Percentiles rank a stretch among this genome's conserved stretches.
Evolutionary conservation across 2,797 vertebrate genomes (phyloP).

Genomic region (Pangasius larnaudii): DNA sequence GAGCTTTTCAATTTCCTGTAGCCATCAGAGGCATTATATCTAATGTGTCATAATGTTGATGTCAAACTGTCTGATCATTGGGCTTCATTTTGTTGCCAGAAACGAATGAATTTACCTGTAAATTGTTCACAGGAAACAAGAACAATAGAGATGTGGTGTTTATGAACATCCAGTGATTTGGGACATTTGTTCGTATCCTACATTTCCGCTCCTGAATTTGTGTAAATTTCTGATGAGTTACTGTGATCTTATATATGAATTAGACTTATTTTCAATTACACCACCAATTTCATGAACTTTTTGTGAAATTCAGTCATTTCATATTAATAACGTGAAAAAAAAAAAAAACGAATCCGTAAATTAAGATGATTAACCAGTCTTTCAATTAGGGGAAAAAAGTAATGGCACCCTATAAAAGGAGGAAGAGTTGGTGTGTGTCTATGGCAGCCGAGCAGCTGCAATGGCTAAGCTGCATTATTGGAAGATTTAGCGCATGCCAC

Average conservation of each 20-base stretch:
- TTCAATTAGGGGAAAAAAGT: not conserved
- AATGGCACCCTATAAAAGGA: not conserved
- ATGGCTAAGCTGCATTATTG: not conserved
- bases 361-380: not conserved
- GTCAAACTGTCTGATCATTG: not conserved
- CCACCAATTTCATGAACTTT: not conserved
- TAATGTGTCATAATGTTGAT: not conserved
- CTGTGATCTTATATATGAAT: not conserved
- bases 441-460: not conserved
- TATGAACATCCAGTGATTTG: not conserved
- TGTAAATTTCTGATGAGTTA: not conserved
- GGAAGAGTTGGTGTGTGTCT: slow-evolving; percentile 28
- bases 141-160: not conserved
- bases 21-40: not conserved
- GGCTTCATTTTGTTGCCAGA: not conserved
- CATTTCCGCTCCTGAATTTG: not conserved
- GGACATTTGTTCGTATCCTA: not conserved
- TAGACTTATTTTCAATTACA: not conserved
- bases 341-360: not conserved
- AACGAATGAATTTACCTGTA: not conserved
- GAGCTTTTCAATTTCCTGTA: not conserved
- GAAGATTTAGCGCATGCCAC: not conserved
- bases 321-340: not conserved
- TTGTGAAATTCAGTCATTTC: not conserved
- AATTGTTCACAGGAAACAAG: not conserved